Evolutionary conservation across 2,797 vertebrate species (phyloP), one percentile per base, ranked within the genome.

Genomic region (Centroberyx gerrardi): DNA sequence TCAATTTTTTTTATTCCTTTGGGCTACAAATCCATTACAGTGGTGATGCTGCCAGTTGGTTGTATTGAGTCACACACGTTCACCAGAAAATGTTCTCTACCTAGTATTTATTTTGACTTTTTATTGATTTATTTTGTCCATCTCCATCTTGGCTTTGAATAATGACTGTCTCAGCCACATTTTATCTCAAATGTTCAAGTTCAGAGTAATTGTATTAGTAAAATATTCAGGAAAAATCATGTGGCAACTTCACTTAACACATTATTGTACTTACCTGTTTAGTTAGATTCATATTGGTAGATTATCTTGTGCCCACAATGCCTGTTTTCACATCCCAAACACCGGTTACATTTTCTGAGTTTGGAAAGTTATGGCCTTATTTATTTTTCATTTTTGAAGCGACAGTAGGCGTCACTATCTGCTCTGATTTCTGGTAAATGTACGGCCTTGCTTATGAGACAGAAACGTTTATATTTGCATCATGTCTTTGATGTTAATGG

Each of bases 381-480:
- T 81, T 72, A 55, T 67, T 51, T 76, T 27, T 68, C 55, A 27
- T 44, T 66, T 42, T 51, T 79, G 44, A 85, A 72, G 49, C 13
- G 38, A 28, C 54, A 9, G 38, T 66, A 63, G 59, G 54, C 56
- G 54, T 74, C 53, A 64, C 53, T 56, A 18, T 0, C 8, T 72
- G 40, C 49, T 83, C 48, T 17, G 38, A 62, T 33, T 66, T 42
- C 10, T 36, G 29, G 42, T 72, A 63, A 81, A 64, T 61, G 56
- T 75, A 13, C 31, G 1, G 31, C 46, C n/a, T 65, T 70, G 59
- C 71, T 68, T 71, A 4, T 38, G 28, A 64, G 48, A 82, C 49
- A 44, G 28, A 72, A 49, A 76, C 73, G 71, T 85, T 78, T 72
- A 40, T 76, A 62, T 79, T 82, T 87, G 72, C 76, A 82, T 84